Conservation (phyloP, 2,888 invertebrate species). For the Epirrita christyi region DNA sequence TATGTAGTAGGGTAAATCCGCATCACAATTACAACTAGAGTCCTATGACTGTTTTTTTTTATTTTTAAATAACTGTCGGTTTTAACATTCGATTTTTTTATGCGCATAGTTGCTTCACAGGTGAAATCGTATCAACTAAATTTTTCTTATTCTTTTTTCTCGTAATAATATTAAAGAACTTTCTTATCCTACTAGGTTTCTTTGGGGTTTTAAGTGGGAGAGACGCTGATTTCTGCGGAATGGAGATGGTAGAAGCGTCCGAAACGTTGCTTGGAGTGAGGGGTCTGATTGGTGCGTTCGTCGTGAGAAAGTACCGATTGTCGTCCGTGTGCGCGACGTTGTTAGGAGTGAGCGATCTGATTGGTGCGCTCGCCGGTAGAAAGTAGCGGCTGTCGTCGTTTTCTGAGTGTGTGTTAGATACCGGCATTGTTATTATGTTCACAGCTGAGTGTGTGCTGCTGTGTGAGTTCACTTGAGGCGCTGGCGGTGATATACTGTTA, state of each 20-base stretch:
- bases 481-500: background rate
- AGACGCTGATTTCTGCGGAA: background rate
- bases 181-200: no score
- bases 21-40: no score
- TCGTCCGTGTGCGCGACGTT: background rate
- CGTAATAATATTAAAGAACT: background rate
- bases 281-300: background rate
- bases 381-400: conserved; percentile 18
- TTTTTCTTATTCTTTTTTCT: background rate
- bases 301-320: background rate
- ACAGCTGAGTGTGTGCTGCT: conserved; percentile 44
- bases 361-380: background rate
- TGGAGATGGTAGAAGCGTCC: conserved; percentile 4
- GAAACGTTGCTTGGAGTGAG: conserved; percentile 7
- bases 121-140: no score
- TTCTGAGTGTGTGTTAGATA: conserved; percentile 10
- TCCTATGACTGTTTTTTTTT: no score
- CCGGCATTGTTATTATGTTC: conserved; percentile 50
- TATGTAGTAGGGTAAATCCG: no score
- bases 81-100: no score
- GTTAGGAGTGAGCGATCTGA: background rate
- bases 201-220: background rate
- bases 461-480: background rate
- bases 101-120: no score
- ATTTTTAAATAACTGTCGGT: no score